Evolutionary conservation across 2,888 invertebrate genomes (phyloP).

Genomic region (Eristalis arbustorum): DNA sequence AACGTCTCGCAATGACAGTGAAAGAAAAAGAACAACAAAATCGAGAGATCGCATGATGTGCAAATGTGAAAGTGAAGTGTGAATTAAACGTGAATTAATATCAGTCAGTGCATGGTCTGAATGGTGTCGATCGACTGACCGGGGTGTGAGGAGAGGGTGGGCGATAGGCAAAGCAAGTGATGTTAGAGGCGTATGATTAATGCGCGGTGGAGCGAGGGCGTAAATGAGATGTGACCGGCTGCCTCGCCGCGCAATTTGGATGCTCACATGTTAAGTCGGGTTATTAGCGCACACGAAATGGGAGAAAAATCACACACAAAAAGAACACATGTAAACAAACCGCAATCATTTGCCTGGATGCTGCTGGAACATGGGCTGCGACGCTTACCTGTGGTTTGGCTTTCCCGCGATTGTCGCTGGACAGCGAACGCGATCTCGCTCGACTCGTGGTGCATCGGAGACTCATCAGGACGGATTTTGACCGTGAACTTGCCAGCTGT

Average conservation of each 20-base stretch:
- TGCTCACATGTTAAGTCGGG: background rate
- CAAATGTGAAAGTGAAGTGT: slow-evolving; percentile 48
- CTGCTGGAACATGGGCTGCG: background rate
- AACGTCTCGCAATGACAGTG: slow-evolving; percentile 5
- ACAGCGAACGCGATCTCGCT: slow-evolving; percentile 73
- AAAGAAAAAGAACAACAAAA: background rate
- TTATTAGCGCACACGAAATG: background rate
- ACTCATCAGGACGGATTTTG: slow-evolving; percentile 76
- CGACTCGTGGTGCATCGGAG: slow-evolving; percentile 74
- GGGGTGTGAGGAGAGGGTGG: background rate
- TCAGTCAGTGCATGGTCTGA: slow-evolving; percentile 24
- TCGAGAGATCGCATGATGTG: slow-evolving; percentile 27
- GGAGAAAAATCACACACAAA: background rate
- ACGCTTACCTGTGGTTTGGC: slow-evolving; percentile 60
- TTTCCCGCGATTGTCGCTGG: slow-evolving; percentile 71
- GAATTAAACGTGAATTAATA: slow-evolving; percentile 27
- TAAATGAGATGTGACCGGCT: slow-evolving; percentile 33
- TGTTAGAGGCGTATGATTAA: slow-evolving; percentile 25
- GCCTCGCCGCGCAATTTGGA: background rate
- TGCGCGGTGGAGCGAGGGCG: slow-evolving; percentile 1
- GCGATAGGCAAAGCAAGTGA: background rate
- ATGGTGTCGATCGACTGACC: background rate
- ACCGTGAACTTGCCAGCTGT: slow-evolving; percentile 74
- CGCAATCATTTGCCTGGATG: slow-evolving; percentile 11
- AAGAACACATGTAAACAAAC: slow-evolving; percentile 22